Evolutionary conservation across 2,888 invertebrate species (phyloP).

Genomic region (Eupithecia subumbrata): DNA sequence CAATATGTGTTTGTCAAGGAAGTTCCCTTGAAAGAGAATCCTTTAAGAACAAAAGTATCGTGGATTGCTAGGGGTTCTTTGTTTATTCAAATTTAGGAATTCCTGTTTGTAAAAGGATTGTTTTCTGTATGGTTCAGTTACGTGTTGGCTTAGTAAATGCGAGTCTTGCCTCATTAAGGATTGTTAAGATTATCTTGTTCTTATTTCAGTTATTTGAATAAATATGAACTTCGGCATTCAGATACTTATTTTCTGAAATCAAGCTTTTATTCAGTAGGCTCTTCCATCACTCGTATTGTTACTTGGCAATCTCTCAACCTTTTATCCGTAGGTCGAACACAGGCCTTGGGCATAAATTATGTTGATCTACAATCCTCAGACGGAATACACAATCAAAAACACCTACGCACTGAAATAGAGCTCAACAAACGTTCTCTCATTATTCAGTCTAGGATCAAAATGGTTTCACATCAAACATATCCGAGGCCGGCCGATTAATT

Average conservation of each 20-base stretch:
- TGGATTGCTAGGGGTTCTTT: background rate
- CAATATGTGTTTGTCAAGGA: slow-evolving; percentile 37
- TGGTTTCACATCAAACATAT: background rate
- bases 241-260: background rate
- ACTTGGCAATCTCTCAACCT: background rate
- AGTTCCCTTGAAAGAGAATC: background rate
- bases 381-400: background rate
- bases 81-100: background rate
- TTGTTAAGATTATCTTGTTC: no score
- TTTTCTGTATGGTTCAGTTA: background rate
- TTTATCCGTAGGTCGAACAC: background rate
- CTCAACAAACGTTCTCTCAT: background rate
- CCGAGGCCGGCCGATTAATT: background rate
- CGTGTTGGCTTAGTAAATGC: no score
- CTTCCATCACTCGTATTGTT: background rate
- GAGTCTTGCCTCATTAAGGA: no score
- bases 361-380: slow-evolving; percentile 1
- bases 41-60: background rate
- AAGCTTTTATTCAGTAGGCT: background rate
- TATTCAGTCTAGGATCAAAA: background rate
- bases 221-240: background rate
- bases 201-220: no score
- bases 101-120: background rate
- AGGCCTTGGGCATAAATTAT: background rate
- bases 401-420: background rate